Evolutionary conservation across 2,797 vertebrate genomes (phyloP).

Genomic region (Artibeus jamaicensis): DNA sequence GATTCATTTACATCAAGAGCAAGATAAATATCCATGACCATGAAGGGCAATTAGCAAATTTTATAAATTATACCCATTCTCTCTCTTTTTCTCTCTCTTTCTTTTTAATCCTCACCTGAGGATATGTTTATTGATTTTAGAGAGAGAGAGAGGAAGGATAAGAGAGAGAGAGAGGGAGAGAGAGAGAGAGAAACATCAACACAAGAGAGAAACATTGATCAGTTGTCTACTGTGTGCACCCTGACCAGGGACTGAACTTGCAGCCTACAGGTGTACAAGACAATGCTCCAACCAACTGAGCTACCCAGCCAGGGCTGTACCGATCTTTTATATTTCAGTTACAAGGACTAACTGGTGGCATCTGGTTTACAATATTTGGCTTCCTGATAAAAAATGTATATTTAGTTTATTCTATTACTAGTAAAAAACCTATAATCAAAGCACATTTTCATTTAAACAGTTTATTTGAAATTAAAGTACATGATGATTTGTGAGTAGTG

Average conservation of each 20-base stretch:
- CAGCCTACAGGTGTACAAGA: no score
- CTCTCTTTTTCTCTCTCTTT: no score
- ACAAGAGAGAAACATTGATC: no score
- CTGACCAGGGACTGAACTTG: no score
- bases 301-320: no score
- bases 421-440: neutral
- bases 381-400: neutral
- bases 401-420: slow-evolving; percentile 16
- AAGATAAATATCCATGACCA: neutral
- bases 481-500: neutral
- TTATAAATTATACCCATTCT: slow-evolving; percentile 1
- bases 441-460: neutral
- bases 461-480: neutral
- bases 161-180: no score
- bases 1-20: neutral
- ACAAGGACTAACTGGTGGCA: slow-evolving; percentile 11
- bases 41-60: slow-evolving; percentile 22
- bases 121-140: no score
- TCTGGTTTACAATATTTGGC: neutral
- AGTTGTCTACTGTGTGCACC: no score
- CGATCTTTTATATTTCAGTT: neutral
- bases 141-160: no score
- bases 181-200: no score
- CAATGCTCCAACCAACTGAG: no score
- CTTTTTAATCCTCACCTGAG: no score